Conservation (phyloP, 2,797 vertebrate genomes). For the Semaprochilodus insignis region DNA sequence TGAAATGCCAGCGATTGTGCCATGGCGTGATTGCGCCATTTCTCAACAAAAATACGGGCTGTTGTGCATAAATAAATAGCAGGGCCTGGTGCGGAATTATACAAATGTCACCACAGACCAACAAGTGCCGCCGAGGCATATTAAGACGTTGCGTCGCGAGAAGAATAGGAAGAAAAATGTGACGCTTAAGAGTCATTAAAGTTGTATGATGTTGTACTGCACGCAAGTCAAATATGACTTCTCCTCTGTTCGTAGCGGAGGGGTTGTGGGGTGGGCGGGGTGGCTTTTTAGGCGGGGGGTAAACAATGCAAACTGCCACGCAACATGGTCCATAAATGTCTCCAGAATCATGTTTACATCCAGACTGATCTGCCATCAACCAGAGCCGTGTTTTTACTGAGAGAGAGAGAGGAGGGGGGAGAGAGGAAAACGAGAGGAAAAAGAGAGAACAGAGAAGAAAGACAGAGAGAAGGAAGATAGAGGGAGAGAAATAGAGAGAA, state of each 20-base stretch:
- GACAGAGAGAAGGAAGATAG: neutral
- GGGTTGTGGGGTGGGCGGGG: neutral
- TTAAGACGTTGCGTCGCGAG: conserved; percentile 83
- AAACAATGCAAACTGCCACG: conserved; percentile 80
- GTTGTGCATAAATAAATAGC: conserved; percentile 93
- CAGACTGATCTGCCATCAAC: conserved; percentile 28
- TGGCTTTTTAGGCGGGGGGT: conserved; percentile 51
- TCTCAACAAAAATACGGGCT: conserved; percentile 87
- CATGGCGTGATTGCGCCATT: conserved; percentile 92
- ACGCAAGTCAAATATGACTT: conserved; percentile 82
- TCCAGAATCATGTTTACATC: conserved; percentile 66
- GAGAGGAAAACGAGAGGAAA: neutral
- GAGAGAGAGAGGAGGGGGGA: conserved; percentile 23
- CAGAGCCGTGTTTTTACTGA: conserved; percentile 51
- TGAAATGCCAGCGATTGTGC: conserved; percentile 85
- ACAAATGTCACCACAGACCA: conserved; percentile 89
- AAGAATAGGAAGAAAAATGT: conserved; percentile 80
- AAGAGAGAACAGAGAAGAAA: conserved; percentile 10
- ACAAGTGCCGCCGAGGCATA: conserved; percentile 90
- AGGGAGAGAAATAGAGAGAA: neutral
- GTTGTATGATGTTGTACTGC: conserved; percentile 90
- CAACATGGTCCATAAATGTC: conserved; percentile 79
- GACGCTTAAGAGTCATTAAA: conserved; percentile 96
- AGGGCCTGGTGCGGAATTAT: conserved; percentile 91
- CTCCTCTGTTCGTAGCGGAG: conserved; percentile 74